These are phyloP conservation scores for Synanthedon formicaeformis DNA, from an alignment of 2,888 invertebrate genomes.

Conservation along the genomic window DNA sequence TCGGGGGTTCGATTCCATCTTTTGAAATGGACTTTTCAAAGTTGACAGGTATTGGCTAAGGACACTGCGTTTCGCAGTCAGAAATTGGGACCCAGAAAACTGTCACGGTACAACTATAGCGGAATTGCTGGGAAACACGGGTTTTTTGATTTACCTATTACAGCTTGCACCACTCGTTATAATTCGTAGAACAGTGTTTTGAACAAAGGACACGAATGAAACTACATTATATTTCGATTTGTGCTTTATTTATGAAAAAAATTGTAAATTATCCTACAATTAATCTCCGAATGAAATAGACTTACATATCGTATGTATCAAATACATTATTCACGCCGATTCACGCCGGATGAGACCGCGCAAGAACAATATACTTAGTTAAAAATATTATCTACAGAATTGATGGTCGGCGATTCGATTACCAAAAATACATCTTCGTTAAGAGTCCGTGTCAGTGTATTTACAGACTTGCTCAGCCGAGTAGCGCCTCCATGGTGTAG, in stretches of 20 bases:
- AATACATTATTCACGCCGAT: slow-evolving; percentile 62
- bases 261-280: slow-evolving; percentile 76
- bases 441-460: slow-evolving; percentile 14
- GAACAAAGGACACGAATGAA: slow-evolving; percentile 28
- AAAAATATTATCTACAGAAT: slow-evolving; percentile 71
- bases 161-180: no score
- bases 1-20: no score
- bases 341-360: slow-evolving; percentile 59
- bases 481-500: slow-evolving; percentile 76
- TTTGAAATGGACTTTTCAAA: no score
- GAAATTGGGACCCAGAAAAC: no score
- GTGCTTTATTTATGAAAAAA: slow-evolving; percentile 77
- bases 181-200: no score
- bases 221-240: slow-evolving; percentile 63
- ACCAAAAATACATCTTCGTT: slow-evolving; percentile 66
- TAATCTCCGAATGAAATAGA: slow-evolving; percentile 73
- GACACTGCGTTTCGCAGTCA: no score
- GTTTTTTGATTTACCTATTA: no score
- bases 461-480: slow-evolving; percentile 47
- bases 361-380: slow-evolving; percentile 63
- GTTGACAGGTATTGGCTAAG: no score
- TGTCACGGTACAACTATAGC: no score
- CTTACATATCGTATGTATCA: slow-evolving; percentile 71
- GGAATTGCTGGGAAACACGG: no score
- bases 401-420: slow-evolving; percentile 66